These are phyloP conservation scores for Myotis lucifugus DNA, from an alignment of 2,113 vertebrate genomes.

Conservation along the genomic window DNA sequence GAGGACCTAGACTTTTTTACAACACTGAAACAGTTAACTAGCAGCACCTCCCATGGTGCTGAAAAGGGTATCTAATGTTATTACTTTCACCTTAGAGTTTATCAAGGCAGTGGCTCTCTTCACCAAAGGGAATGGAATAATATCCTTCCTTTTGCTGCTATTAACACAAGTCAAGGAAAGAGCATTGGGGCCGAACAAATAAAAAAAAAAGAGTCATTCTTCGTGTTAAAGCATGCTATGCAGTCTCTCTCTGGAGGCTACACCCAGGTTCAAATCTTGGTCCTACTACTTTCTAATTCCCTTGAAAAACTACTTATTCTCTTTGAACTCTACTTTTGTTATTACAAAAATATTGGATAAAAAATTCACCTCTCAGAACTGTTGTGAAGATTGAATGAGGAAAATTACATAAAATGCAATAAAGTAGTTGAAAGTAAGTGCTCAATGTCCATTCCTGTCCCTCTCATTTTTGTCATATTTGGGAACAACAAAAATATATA, in stretches of 20 bases:
- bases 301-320: background rate
- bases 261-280: background rate
- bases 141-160: background rate
- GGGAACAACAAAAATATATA: background rate
- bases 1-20: background rate
- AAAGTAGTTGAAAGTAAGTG: background rate
- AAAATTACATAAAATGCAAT: background rate
- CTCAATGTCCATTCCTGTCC: background rate
- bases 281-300: background rate
- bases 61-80: background rate
- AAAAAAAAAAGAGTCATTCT: background rate
- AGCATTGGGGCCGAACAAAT: background rate
- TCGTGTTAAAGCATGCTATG: background rate
- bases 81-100: background rate
- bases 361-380: background rate
- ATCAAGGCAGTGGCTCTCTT: conserved; percentile 25
- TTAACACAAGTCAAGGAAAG: background rate
- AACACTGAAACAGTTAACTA: background rate
- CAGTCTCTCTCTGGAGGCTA: background rate
- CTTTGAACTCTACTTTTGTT: background rate
- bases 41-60: background rate
- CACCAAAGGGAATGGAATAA: background rate
- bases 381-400: background rate
- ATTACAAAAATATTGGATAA: background rate
- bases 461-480: background rate